Base-by-base conservation (phyloP, 2,113 vertebrate species). In the Aspidoscelis tigris region DNA sequence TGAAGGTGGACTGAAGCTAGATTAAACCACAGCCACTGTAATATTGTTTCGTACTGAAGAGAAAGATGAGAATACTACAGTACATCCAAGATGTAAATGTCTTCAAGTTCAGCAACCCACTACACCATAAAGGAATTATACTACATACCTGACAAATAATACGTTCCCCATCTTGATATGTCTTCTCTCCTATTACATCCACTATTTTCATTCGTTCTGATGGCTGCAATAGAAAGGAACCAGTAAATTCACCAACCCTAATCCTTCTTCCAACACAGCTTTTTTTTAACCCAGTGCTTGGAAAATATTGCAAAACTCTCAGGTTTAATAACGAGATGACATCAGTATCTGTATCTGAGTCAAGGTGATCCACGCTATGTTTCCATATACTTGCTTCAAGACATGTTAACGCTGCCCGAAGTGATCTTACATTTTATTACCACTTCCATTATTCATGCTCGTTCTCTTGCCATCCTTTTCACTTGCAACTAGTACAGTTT, bases 181-280 rank as follows among this genome's bases (percentile, higher is more conserved):
- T 92, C 89, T 97, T 99, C 78, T 96, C 94, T 90, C 97, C 98
- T 95, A 99, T 97, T 92, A 99, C 99, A 88, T 99, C 98, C 86
- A 98, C 98, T 82, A 99, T 98, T 95, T 99, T 99, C 98, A 99
- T 98, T 92, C 98, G 93, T 84, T 99, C 98, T 73, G 97, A 97
- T 76, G 95, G 80, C 99, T 99, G 78, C 33, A 95, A 94, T 12
- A 79, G 76, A 91, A 74, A 91, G 16, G 58, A 85, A 89, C 87
- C 86, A 78, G 71, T 70, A 79, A 84, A 21, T 61, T 26, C 50
- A 70, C 68, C 65, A 33, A 83, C 64, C 5, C 1, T 39, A 84
- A 50, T 64, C 43, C n/a, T 53, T 65, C 12, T n/a, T 39, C 44
- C 53, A 21, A 43, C 24, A 76, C 50, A 76, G 44, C 64, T 44